A percentile compares a stretch with the other conserved stretches of the same genome.
These are phyloP conservation scores for Xiphias gladius DNA, from an alignment of 2,113 vertebrate species.

Conservation along the genomic window DNA sequence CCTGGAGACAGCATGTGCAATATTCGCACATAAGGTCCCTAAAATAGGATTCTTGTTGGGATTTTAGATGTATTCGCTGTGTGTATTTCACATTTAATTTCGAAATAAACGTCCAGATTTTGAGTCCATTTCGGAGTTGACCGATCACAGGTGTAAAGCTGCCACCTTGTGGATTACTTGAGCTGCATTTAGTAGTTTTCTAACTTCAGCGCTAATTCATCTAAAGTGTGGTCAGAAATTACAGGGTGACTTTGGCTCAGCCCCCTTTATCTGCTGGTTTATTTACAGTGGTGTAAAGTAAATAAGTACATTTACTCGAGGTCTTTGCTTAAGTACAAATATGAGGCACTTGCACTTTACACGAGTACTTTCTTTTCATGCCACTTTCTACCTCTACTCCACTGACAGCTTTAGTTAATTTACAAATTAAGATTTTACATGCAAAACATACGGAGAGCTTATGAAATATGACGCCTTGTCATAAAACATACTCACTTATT, in stretches of 20 bases:
- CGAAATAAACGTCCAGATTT: background rate
- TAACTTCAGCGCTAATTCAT: background rate
- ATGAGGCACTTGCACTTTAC: too few species aligned
- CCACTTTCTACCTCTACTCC: too few species aligned
- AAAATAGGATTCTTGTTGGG: background rate
- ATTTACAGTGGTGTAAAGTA: too few species aligned
- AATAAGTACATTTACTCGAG: too few species aligned
- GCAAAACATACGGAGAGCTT: too few species aligned
- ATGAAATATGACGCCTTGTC: too few species aligned
- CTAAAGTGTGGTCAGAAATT: background rate
- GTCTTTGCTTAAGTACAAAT: too few species aligned
- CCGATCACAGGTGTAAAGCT: slow-evolving; percentile 4
- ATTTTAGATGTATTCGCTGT: background rate
- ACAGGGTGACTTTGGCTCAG: background rate
- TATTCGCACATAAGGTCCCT: background rate
- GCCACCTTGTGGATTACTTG: slow-evolving; percentile 50
- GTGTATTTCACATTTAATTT: background rate
- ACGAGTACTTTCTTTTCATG: too few species aligned
- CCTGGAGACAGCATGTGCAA: background rate
- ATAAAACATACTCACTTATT: too few species aligned
- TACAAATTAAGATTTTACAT: too few species aligned
- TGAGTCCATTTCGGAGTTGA: background rate
- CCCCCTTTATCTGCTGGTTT: too few species aligned
- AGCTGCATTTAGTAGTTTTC: background rate
- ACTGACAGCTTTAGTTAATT: too few species aligned